Evolutionary conservation across 23 tunicate genomes (phyloP).

Genomic region (Pegea sp.): DNA sequence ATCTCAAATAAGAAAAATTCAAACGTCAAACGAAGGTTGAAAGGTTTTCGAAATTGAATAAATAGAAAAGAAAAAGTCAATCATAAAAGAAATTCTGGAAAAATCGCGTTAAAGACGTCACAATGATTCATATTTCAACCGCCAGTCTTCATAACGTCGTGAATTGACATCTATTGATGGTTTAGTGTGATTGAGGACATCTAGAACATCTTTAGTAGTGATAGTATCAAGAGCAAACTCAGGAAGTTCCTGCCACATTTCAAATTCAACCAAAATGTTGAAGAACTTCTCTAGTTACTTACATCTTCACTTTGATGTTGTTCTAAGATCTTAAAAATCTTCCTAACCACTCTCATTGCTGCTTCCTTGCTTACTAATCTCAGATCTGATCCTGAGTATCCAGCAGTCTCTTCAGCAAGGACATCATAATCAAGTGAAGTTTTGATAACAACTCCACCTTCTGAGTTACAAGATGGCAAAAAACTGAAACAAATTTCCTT

Average conservation of each 20-base stretch:
- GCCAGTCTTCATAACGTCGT: constrained; percentile 78
- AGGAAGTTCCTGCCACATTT: constrained; percentile 78
- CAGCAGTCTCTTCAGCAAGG: constrained; percentile 66
- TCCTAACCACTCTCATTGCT: constrained; percentile 86
- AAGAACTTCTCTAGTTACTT: too few relatives aligned
- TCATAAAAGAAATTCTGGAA: too few relatives aligned
- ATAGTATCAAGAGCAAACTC: constrained; percentile 76
- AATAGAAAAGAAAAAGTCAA: too few relatives aligned
- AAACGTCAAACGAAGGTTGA: too few relatives aligned
- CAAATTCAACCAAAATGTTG: too few relatives aligned
- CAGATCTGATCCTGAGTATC: constrained; percentile 85
- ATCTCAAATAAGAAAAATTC: too few relatives aligned
- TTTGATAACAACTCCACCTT: constrained; percentile 77
- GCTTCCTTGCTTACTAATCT: constrained; percentile 82
- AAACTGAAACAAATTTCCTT: constrained; percentile 12
- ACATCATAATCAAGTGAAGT: constrained; percentile 46
- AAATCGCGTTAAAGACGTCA: too few relatives aligned
- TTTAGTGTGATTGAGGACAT: constrained; percentile 78
- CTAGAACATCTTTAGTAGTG: constrained; percentile 43
- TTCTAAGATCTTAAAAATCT: constrained; percentile 65
- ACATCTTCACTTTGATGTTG: constrained; percentile 71
- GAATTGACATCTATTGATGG: constrained; percentile 52
- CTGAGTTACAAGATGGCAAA: constrained; percentile 71
- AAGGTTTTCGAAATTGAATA: too few relatives aligned
- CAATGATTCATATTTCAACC: constrained; percentile 70